Base-by-base conservation (phyloP, 2,888 invertebrate genomes). In the Tetrapedia diversipes region DNA sequence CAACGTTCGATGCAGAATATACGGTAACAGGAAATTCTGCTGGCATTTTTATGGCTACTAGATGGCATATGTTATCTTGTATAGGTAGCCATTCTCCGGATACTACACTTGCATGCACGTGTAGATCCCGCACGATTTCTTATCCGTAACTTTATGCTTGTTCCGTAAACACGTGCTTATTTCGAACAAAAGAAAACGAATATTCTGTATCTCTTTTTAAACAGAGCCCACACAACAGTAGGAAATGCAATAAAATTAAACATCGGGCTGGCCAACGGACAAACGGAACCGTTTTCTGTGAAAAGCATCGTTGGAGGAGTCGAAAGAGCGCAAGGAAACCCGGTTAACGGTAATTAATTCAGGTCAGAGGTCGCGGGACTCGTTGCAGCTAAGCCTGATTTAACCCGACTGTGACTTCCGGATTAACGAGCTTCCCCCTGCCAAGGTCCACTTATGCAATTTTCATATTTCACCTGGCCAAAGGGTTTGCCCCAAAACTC, bases 391-490 rank as follows among this genome's bases (percentile, higher is more conserved):
- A 19, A 54, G 22, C 47, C 45, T 11, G 45, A 70, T 60, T 72
- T 70, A 53, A 45, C 45, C 14, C 8, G 43, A 53, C n/a, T n/a
- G n/a, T n/a, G n/a, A n/a, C 32, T 27, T 27, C 8, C 32, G 41
- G 57, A 71, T 71, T 57, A 72, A 49, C 19, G 22, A 51, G 27
- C 24, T 24, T 16, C 19, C 27, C 10, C 8, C 34, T 61, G 61
- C 16, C 7, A 14, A 43, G 29, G 24, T 19, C 19, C 39, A 37
- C 37, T 71, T 63, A 11, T 57, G 61, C 61, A 72, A 72, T 56
- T 74, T 74, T 61, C 56, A 74, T 74, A 74, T 72, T 72, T 72
- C 63, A 64, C 22, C 32, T 14, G 27, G 27, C 34, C 19, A 16
- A 14, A 27, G 14, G 29, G 34, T n/a, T n/a, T n/a, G 16, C 1